phyloP scores from a whole-genome alignment of 2,797 vertebrate genomes.

The Amphiprion clarkii region DNA sequence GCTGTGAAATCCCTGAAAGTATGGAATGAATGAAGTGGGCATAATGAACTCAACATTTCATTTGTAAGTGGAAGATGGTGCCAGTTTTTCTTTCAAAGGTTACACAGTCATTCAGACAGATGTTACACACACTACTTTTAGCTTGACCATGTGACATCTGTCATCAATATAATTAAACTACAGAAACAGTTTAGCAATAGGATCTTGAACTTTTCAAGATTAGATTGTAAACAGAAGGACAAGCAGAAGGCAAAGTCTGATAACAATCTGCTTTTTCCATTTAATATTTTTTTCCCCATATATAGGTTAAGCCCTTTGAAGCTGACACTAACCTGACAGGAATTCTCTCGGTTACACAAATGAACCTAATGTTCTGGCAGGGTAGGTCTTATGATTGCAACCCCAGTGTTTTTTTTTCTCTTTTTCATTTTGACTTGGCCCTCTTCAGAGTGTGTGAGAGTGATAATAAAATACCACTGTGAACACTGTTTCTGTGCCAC shows the following conservation, averaged over 20 bases:
- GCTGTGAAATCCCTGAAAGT: background rate
- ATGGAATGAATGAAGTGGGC: too few species aligned
- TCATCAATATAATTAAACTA: background rate
- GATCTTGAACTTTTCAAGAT: slow-evolving; percentile 2
- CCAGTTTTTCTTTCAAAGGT: background rate
- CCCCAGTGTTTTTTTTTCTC: background rate
- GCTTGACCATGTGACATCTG: background rate
- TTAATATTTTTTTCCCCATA: background rate
- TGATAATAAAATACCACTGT: background rate
- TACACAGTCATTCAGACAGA: background rate
- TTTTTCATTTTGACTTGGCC: slow-evolving; percentile 16
- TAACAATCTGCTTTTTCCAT: background rate
- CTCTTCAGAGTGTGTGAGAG: background rate
- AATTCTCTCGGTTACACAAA: background rate
- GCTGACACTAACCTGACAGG: background rate
- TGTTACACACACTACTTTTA: background rate
- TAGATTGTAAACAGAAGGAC: background rate
- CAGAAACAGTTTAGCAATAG: background rate
- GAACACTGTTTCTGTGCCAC: slow-evolving; percentile 4
- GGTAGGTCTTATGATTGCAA: background rate
- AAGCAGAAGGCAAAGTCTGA: background rate
- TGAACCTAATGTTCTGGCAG: background rate
- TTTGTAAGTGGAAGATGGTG: background rate
- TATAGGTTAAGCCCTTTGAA: slow-evolving; percentile 6
- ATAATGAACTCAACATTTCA: background rate